Evolutionary conservation across 2,113 vertebrate genomes (phyloP).

Genomic region (Lethenteron camtschaticum): DNA sequence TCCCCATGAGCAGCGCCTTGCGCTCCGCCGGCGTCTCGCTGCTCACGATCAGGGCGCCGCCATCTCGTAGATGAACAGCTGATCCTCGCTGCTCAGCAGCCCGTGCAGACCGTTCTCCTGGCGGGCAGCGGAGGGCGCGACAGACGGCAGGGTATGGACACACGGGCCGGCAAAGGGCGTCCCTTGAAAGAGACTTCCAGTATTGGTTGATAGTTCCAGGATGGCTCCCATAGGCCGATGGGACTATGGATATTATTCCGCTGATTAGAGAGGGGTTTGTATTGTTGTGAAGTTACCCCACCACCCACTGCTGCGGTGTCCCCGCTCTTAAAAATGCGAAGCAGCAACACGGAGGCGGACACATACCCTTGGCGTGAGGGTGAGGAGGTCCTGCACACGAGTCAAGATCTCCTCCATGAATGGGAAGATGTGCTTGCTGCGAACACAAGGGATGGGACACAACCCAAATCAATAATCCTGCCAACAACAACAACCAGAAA

Average conservation of each 20-base stretch:
- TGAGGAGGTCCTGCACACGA: conserved; percentile 77
- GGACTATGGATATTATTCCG: too few species aligned
- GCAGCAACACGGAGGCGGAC: conserved; percentile 6
- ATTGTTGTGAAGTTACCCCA: too few species aligned
- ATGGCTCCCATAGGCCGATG: too few species aligned
- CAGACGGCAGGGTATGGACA: neutral
- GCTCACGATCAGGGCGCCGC: conserved; percentile 72
- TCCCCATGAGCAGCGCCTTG: conserved; percentile 74
- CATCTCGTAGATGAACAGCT: conserved; percentile 90
- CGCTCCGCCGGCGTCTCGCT: conserved; percentile 61
- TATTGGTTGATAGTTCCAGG: neutral
- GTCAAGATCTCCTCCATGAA: conserved; percentile 85
- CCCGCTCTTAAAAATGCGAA: too few species aligned
- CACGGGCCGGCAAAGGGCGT: neutral
- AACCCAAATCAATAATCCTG: too few species aligned
- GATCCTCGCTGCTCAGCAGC: conserved; percentile 73
- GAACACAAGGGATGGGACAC: conserved; percentile 5
- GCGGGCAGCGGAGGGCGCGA: conserved; percentile 2
- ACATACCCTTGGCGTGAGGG: conserved; percentile 68
- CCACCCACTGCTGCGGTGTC: too few species aligned
- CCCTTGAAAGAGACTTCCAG: neutral
- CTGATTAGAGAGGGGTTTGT: too few species aligned
- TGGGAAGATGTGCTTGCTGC: conserved; percentile 74
- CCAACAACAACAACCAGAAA: too few species aligned
- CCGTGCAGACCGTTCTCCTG: conserved; percentile 76